A percentile compares a stretch with the other conserved stretches of the same genome.
These are phyloP conservation scores for Bradypodion pumilum DNA, from an alignment of 2,797 vertebrate genomes.

Conservation along the genomic window DNA sequence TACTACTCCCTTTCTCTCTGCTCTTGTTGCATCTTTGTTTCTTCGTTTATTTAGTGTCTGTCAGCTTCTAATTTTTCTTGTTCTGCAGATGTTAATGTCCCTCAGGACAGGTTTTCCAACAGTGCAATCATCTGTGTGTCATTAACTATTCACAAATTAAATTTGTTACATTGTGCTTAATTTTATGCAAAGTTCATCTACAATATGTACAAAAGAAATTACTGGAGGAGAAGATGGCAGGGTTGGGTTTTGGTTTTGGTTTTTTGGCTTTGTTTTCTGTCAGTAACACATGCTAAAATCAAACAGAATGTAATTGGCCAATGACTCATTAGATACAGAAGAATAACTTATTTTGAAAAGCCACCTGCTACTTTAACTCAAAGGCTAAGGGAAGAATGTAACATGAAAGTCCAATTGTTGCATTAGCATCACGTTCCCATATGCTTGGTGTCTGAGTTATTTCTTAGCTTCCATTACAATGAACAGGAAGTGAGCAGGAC, in stretches of 20 bases:
- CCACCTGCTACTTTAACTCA: slow-evolving; percentile 25
- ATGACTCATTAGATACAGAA: slow-evolving; percentile 52
- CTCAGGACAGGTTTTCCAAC: slow-evolving; percentile 61
- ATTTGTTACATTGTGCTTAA: slow-evolving; percentile 72
- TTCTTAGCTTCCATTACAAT: slow-evolving; percentile 26
- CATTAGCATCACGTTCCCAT: background rate
- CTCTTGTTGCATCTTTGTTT: background rate
- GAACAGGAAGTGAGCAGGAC: slow-evolving; percentile 19
- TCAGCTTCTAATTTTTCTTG: slow-evolving; percentile 29
- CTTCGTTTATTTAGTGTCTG: background rate
- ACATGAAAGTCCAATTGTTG: slow-evolving; percentile 1
- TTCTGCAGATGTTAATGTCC: slow-evolving; percentile 56
- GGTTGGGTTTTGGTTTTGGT: too few species aligned
- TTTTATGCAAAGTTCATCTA: slow-evolving; percentile 69
- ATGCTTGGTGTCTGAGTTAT: background rate
- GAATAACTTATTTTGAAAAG: slow-evolving; percentile 51
- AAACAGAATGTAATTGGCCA: slow-evolving; percentile 54
- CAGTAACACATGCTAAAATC: slow-evolving; percentile 65
- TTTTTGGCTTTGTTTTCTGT: slow-evolving; percentile 63
- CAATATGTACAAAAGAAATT: slow-evolving; percentile 65
- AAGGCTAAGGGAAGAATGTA: slow-evolving; percentile 27
- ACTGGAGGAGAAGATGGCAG: slow-evolving; percentile 28
- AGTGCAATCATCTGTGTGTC: slow-evolving; percentile 65
- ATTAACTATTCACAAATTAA: slow-evolving; percentile 73
- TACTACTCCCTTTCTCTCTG: background rate